Base-by-base conservation (phyloP, 2,797 vertebrate species). In the Lagodon rhomboides region DNA sequence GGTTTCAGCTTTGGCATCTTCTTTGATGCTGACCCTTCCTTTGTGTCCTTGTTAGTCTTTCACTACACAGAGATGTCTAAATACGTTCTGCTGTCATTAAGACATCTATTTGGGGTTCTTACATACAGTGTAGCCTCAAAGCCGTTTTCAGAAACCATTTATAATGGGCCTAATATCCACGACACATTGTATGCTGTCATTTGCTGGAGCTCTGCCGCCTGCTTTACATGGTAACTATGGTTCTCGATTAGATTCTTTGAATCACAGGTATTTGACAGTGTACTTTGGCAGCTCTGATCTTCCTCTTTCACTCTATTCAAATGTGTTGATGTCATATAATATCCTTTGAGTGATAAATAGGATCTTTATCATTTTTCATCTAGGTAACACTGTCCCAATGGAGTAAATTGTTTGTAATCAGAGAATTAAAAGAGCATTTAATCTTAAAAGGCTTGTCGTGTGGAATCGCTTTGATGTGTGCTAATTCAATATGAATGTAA, bases 401-500 rank as follows among this genome's bases (percentile, higher is more conserved):
- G 83, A 80, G 71, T 85, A 82, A 91, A 89, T 90, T 79, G 85
- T 93, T 93, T 91, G 73, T 89, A 89, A 88, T 92, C 84, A 81
- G 75, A 88, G n/a, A 44, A 92, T 89, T 93, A 91, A 87, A 82
- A 65, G 80, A 84, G 68, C 89, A 92, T 94, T 91, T 94, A 90
- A 89, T 91, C 91, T 87, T 90, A 65, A 90, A 83, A 84, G 82
- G 82, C 75, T 74, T 85, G 80, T 91, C 85, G 86, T 86, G 88
- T 89, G 90, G 76, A 92, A 93, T 92, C 0, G 83, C 80, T 95
- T 95, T 94, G 93, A 96, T 95, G 94, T 74, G 67, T 1, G 11
- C 65, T 94, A 95, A 93, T 94, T 91, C 85, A 94, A 93, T 94
- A 92, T 94, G 84, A 86, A 91, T 68, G 78, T 83, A 93, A 95